Evolutionary conservation across 2,797 vertebrate species (phyloP), one percentile per base, ranked within the genome.

Genomic region (Sebastes nivosus): DNA sequence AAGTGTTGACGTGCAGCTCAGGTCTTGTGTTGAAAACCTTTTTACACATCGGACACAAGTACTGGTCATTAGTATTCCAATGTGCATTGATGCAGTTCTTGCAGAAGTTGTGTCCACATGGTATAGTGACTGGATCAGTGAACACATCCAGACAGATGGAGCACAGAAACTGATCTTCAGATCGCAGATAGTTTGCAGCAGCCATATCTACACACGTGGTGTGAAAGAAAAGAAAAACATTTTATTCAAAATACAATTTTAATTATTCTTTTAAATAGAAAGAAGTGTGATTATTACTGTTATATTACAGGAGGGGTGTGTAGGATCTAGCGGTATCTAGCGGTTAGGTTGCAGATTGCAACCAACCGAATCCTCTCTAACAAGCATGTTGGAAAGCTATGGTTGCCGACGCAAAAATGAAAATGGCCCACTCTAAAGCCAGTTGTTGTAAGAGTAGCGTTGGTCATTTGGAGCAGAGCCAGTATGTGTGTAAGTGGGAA

Each of bases 91-190:
- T 71, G 72, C 79, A 75, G 50, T 1, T 64, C 12, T 69, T 69
- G 30, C 78, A 80, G 65, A 63, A 80, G 72, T 75, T 80, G 72
- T 80, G 72, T 63, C 60, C 72, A 69, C 78, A 64, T 13, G 55
- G 0, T 61, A 7, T 67, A 6, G 2, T 42, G 69, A 67, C 63
- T 18, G 77, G 77, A 57, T 74, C 46, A 69, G 58, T 80, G 30
- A 74, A 74, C 4, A 68, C 46, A 63, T 74, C 71, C 57, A 74
- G 57, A 80, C 78, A 77, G 67, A 70, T 42, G 58, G 66, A 25
- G 57, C 65, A 77, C 57, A 68, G 30, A 2, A 77, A 77, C 59
- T 71, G 67, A 58, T 78, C 32, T 78, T 57, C 50, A 46, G 67
- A 65, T 5, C 0, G 10, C 4, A 24, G 22, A 38, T 7, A 24